Evolutionary conservation across 2,797 vertebrate species (phyloP), one percentile per base, ranked within the genome.

Genomic region (Coccyzus lansbergi): DNA sequence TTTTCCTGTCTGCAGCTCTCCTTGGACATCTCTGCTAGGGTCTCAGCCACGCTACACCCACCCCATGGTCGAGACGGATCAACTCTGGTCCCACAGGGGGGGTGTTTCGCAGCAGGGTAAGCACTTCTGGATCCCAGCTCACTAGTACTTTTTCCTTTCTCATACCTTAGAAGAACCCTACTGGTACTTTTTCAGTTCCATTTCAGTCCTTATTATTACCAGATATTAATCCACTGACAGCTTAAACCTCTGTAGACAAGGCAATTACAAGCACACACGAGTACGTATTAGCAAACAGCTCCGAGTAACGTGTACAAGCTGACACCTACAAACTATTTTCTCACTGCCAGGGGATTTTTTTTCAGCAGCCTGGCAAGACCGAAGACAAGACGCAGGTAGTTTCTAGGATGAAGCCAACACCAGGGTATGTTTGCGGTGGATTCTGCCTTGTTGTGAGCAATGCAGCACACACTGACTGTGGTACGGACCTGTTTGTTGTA

Each of bases 21-120:
- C 22, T 44, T 1, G 3, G 22, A 33, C 18, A 15, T 29, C 44
- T 53, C 87, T 44, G 20, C 16, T 4, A 12, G 56, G 77, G 13
- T 72, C 48, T 63, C 77, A 40, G 11, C 42, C 55, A 56, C 0
- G 0, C 34, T 74, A n/a, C 4, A 6, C 24, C 46, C 42, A 22
- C 17, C 26, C 17, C 38, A 3, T 6, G 31, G 48, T 24, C 0
- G 1, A 46, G 48, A 36, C 0, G 1, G 82, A 36, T 42, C 58
- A n/a, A 52, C 11, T 8, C 16, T 5, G 12, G 38, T 44, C 53
- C 24, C 31, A 31, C 51, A 53, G 38, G 52, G 9, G 17, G 28
- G 10, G 38, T n/a, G 19, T 38, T 83, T 22, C 49, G n/a, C 19
- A 0, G 24, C 24, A 24, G 33, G 15, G 15, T 31, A 33, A 53